Conservation (phyloP, 2,888 invertebrate genomes). For the Parnassius mnemosyne region DNA sequence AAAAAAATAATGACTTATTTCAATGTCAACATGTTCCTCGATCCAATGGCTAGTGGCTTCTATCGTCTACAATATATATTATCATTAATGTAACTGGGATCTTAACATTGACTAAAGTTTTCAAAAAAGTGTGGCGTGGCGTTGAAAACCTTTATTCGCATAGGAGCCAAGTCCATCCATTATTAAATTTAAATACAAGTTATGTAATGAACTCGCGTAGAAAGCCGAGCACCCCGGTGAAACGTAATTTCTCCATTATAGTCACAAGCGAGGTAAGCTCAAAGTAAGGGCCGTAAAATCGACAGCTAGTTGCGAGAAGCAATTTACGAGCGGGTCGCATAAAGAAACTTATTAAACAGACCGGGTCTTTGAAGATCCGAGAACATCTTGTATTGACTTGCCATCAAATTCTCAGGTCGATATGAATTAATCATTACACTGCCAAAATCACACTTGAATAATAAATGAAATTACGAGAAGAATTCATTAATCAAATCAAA, state of each 20-base stretch:
- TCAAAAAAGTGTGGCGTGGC: conserved; percentile 21
- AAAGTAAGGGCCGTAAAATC: conserved; percentile 55
- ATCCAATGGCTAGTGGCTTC: conserved; percentile 9
- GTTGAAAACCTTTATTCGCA: conserved; percentile 29
- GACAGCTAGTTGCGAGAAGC: conserved; percentile 52
- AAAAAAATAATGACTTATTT: too few relatives aligned
- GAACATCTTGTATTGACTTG: conserved; percentile 21
- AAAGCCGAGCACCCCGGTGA: conserved; percentile 37
- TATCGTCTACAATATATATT: conserved; percentile 10
- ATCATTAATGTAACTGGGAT: conserved; percentile 9
- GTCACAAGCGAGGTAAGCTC: conserved; percentile 44
- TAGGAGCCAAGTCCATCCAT: conserved; percentile 30
- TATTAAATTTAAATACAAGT: conserved; percentile 39
- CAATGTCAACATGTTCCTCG: too few relatives aligned
- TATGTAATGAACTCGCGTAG: conserved; percentile 41
- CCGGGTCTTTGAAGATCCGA: conserved; percentile 20
- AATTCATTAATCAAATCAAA: too few relatives aligned
- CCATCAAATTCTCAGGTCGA: conserved; percentile 16
- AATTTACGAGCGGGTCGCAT: conserved; percentile 53
- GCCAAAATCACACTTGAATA: conserved; percentile 14
- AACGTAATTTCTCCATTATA: conserved; percentile 45
- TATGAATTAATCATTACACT: conserved; percentile 15
- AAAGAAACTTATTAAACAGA: conserved; percentile 27
- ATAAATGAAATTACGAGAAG: not conserved
- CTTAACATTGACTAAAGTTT: conserved; percentile 6